These are phyloP conservation scores for Periophthalmodon schlosseri DNA, from an alignment of 2,113 vertebrate genomes.

Conservation along the genomic window DNA sequence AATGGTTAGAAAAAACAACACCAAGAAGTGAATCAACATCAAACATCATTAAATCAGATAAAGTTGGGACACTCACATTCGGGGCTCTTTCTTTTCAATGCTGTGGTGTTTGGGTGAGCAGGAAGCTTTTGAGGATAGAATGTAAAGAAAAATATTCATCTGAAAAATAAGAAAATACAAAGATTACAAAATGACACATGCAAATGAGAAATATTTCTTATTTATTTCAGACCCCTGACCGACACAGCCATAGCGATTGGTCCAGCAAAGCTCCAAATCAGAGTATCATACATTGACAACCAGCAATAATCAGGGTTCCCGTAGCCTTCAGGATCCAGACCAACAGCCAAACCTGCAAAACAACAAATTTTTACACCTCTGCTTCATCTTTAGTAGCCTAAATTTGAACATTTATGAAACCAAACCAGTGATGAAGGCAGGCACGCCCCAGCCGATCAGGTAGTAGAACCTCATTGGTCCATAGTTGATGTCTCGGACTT, in stretches of 20 bases:
- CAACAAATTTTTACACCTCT: background rate
- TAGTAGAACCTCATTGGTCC: constrained; percentile 98
- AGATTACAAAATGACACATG: background rate
- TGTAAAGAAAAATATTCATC: constrained; percentile 88
- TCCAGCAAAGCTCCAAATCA: constrained; percentile 94
- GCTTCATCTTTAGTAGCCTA: background rate
- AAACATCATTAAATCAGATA: background rate
- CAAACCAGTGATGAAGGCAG: constrained; percentile 91
- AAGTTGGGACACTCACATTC: constrained; percentile 79
- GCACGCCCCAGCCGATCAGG: constrained; percentile 93
- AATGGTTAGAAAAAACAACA: background rate
- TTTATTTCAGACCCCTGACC: constrained; percentile 72
- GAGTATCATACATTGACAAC: constrained; percentile 90
- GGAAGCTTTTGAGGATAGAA: constrained; percentile 84
- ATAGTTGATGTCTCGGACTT: constrained; percentile 88
- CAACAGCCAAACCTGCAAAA: constrained; percentile 86
- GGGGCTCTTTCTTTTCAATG: constrained; percentile 87
- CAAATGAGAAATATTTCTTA: background rate
- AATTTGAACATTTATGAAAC: background rate
- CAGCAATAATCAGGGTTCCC: constrained; percentile 96
- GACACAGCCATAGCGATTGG: constrained; percentile 84
- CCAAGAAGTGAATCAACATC: background rate
- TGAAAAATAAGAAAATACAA: constrained; percentile 53
- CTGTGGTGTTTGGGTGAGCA: constrained; percentile 80
- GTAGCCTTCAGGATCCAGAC: constrained; percentile 92